Evolutionary conservation across 1,140 invertebrate genomes (phyloP), one percentile per base, ranked within the genome.

Genomic region (Heliconius congener): DNA sequence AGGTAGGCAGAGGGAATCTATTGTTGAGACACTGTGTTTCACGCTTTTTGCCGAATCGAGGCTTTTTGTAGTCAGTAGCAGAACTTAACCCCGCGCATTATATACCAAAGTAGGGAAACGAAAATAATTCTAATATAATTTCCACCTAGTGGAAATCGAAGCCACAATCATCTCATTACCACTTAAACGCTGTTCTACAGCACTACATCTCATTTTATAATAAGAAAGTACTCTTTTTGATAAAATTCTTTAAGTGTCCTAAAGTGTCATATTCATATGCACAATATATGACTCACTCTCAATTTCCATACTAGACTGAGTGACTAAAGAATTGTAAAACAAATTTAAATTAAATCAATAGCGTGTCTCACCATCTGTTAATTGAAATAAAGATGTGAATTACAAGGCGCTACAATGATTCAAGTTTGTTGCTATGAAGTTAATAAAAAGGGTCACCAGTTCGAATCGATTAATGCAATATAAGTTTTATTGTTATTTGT

Each of bases 251-350:
- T 13, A 42, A 42, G 9, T 42, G 39, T 42, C 39, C 2, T 34
- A 66, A 60, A 60, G 11, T 4, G 23, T 23, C 8, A 66, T 11
- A 27, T 66, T 66, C n/a, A 57, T 3, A 66, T 27, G 9, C 9
- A 66, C 11, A 5, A 66, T 9, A 8, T 66, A 27, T 66, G 60
- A 66, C 3, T 66, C 60, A 66, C 55, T 27, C 8, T 23, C 60
- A 66, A 66, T 66, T 66, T 66, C 8, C 60, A 66, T 2, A 66
- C 60, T 66, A 66, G 60, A 27, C n/a, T 13, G 60, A 66, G 60
- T 66, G 60, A 66, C 60, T 66, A 66, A 27, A 66, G 60, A 66
- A 66, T 66, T 66, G 23, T 30, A 27, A 27, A 66, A 66, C 23
- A 30, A 4, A 27, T 27, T 27, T 27, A 1, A 27, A 66, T 66